phyloP scores from a whole-genome alignment of 2,888 invertebrate species.

The Acleris literana region DNA sequence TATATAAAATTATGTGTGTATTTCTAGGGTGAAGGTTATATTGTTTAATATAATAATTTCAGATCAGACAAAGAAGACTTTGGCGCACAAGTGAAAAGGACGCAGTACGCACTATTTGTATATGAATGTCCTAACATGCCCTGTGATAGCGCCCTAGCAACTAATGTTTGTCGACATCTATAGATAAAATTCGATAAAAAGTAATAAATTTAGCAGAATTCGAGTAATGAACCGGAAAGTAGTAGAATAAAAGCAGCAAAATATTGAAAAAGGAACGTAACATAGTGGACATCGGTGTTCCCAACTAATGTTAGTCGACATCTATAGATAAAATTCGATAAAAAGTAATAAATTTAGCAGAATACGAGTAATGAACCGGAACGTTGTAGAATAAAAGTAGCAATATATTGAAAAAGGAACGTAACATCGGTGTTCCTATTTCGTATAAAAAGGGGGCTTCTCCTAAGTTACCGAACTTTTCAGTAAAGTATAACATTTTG shows the following conservation, averaged over 20 bases:
- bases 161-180: constrained; percentile 23
- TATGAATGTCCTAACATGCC: constrained; percentile 44
- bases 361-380: too few relatives aligned
- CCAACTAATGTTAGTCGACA: constrained; percentile 24
- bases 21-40: constrained; percentile 21
- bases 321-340: constrained; percentile 13
- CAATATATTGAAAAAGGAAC: too few relatives aligned
- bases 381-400: too few relatives aligned
- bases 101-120: constrained; percentile 72
- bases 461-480: too few relatives aligned
- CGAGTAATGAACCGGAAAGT: too few relatives aligned
- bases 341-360: neutral
- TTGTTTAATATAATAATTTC: constrained; percentile 55
- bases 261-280: too few relatives aligned
- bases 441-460: too few relatives aligned
- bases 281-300: too few relatives aligned
- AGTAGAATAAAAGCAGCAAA: too few relatives aligned
- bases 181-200: constrained; percentile 6
- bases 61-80: constrained; percentile 80
- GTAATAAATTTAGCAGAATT: neutral
- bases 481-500: too few relatives aligned
- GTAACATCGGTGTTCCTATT: too few relatives aligned
- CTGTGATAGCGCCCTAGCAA: constrained; percentile 21
- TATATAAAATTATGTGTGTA: neutral
- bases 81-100: constrained; percentile 78